These are phyloP conservation scores for Lordiphosa stackelbergi DNA, from an alignment of 1,140 invertebrate species.

Conservation along the genomic window DNA sequence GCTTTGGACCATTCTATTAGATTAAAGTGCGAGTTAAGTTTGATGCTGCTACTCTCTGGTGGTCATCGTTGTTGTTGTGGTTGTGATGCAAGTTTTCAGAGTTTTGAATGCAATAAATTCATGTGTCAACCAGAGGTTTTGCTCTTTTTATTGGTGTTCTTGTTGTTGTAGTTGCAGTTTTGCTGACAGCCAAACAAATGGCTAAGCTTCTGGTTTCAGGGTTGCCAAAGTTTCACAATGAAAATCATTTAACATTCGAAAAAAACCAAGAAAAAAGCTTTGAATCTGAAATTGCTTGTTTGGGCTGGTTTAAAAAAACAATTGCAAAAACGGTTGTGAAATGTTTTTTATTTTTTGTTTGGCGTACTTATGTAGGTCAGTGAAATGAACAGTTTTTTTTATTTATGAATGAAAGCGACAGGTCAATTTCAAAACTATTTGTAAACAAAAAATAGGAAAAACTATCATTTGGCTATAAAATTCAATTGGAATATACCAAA, in stretches of 20 bases:
- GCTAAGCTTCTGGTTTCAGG: slow-evolving; percentile 21
- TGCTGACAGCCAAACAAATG: slow-evolving; percentile 50
- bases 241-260: slow-evolving; percentile 52
- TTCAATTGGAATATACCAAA: too few species aligned
- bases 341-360: too few species aligned
- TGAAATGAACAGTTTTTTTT: slow-evolving; percentile 26
- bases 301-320: slow-evolving; percentile 19
- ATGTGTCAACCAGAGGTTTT: slow-evolving; percentile 31
- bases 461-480: too few species aligned
- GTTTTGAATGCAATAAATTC: slow-evolving; percentile 60
- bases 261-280: not conserved
- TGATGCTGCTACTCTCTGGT: slow-evolving; percentile 1
- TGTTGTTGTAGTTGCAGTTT: slow-evolving; percentile 2
- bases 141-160: not conserved
- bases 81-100: slow-evolving; percentile 40
- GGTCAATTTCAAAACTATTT: too few species aligned
- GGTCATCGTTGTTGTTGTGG: slow-evolving; percentile 27
- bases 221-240: slow-evolving; percentile 36
- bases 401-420: too few species aligned
- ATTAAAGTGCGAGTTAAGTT: not conserved
- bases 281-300: slow-evolving; percentile 19
- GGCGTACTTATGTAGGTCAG: slow-evolving; percentile 34
- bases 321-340: too few species aligned
- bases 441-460: too few species aligned
- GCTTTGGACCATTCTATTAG: slow-evolving; percentile 57